Percentiles rank a stretch among this genome's conserved stretches.
Conservation (phyloP, 2,113 vertebrate species). For the Microtus montanus region DNA sequence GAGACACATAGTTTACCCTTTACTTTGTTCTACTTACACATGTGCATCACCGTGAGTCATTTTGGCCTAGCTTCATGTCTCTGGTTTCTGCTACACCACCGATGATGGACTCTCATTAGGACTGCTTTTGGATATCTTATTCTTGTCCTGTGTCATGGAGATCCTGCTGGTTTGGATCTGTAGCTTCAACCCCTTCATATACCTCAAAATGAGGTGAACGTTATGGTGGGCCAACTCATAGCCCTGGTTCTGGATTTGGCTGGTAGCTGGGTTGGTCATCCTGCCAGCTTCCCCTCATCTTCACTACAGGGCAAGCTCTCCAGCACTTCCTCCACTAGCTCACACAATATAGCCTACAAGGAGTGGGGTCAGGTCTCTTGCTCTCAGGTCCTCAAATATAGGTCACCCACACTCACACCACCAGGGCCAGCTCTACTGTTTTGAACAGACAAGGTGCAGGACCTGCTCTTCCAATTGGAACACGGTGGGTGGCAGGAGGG, state of each 20-base stretch:
- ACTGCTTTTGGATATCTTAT: not conserved
- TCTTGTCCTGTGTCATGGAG: not conserved
- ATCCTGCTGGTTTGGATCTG: not conserved
- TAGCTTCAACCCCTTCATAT: fast-evolving
- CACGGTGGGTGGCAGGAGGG: fast-evolving
- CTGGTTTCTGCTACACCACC: not conserved
- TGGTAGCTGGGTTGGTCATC: not conserved
- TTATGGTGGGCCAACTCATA: not conserved
- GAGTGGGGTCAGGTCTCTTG: not conserved
- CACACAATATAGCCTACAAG: not conserved
- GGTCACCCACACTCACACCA: not conserved
- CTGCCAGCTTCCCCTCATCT: not conserved
- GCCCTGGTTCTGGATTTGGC: not conserved
- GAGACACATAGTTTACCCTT: not conserved
- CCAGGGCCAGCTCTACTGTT: not conserved
- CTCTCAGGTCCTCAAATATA: not conserved
- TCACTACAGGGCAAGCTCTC: not conserved
- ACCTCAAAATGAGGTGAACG: not conserved
- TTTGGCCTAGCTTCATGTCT: not conserved
- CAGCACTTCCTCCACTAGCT: not conserved
- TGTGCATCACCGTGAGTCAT: not conserved
- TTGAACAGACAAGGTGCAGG: not conserved
- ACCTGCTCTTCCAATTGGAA: not conserved
- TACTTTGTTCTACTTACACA: not conserved
- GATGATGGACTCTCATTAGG: not conserved